A percentile compares a stretch with the other conserved stretches of the same genome.
Conservation (phyloP, 2,113 vertebrate species). For the Centropus unirufus region DNA sequence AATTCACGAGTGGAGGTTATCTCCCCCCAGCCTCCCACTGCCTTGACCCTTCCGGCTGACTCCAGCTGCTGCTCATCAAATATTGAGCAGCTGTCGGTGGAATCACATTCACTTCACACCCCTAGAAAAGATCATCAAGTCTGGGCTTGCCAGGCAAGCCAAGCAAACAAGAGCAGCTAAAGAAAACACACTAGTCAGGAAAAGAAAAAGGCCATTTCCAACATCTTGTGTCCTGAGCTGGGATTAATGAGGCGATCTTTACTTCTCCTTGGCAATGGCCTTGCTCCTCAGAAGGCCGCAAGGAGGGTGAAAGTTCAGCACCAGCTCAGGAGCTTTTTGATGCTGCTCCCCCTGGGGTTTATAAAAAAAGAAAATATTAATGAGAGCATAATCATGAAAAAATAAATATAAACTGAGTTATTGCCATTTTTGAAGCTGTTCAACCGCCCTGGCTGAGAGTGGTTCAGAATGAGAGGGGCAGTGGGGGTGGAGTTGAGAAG, state of each 20-base stretch:
- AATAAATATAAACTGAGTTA: background rate
- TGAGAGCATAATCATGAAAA: background rate
- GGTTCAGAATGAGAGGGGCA: background rate
- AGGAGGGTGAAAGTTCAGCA: background rate
- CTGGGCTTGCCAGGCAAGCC: background rate
- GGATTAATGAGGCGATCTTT: background rate
- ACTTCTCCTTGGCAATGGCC: background rate
- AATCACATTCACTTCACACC: constrained; percentile 21
- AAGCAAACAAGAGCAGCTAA: background rate
- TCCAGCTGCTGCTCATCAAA: constrained; percentile 53
- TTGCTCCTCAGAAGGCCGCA: background rate
- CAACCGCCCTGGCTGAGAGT: background rate
- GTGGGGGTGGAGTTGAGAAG: background rate
- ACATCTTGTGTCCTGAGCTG: background rate
- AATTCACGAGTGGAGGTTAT: constrained; percentile 41
- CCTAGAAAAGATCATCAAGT: background rate
- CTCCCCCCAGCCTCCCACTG: background rate
- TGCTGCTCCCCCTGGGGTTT: background rate
- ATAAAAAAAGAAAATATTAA: background rate
- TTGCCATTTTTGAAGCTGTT: background rate
- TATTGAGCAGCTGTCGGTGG: constrained; percentile 52
- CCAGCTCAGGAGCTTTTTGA: background rate
- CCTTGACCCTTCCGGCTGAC: constrained; percentile 33
- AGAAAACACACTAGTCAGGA: too few relatives aligned
- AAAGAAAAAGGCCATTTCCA: background rate